Evolutionary conservation across 2,888 invertebrate genomes (phyloP), one percentile per base, ranked within the genome.

Genomic region (Cosmopolites sordidus): DNA sequence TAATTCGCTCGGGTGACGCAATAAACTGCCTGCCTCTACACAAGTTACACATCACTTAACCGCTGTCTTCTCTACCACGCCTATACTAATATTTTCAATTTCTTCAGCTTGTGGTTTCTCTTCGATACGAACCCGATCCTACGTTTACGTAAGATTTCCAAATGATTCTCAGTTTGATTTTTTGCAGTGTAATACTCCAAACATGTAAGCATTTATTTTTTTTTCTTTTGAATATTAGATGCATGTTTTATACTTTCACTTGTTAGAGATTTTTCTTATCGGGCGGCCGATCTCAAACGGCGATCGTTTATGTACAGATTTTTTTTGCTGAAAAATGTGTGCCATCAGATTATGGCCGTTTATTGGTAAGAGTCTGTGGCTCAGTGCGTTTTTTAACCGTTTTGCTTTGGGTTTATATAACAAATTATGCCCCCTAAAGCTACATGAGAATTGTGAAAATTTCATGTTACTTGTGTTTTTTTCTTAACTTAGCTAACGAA

Each of bases 221-320:
- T 33, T 33, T n/a, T 33, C 33, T 22, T 8, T 22, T 22, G 8
- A 12, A 33, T 33, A 33, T 33, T 33, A 33, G 33, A 33, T n/a
- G 33, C 41, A 41, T 41, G 41, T 41, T 41, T 12, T 18, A 1
- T 14, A 43, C 43, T 43, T 43, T 43, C 43, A 43, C 43, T 43
- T 43, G 43, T 15, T 27, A 43, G 8, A 27, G 29, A 43, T 43
- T 43, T 43, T 27, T 14, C 43, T 43, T 29, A 43, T 43, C 43
- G n/a, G n/a, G n/a, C n/a, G n/a, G n/a, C n/a, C n/a, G 33, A 33
- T 33, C 33, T 12, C 4, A 33, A 11, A 33, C 22, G 22, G 22
- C 8, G 22, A 22, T 22, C 22, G 22, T 33, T 12, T 33, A 12
- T 33, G 33, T 33, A 33, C 33, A 12, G 2, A 33, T 33, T 33